These are phyloP conservation scores for Perodicticus potto DNA, from an alignment of 2,797 vertebrate species.

Conservation along the genomic window DNA sequence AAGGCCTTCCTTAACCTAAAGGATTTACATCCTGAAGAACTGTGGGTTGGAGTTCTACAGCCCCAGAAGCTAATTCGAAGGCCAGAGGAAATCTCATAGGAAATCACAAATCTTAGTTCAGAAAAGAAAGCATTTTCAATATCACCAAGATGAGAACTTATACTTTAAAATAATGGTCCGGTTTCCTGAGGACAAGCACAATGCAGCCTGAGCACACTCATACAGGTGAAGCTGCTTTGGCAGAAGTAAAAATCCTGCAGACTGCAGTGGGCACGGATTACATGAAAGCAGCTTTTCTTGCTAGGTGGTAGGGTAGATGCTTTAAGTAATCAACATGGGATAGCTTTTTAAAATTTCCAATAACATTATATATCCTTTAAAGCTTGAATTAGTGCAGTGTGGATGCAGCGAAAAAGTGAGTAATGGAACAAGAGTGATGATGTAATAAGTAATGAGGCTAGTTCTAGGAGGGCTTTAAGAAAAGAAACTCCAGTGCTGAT, in stretches of 20 bases:
- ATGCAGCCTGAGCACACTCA: background rate
- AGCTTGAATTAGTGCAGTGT: background rate
- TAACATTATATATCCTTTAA: background rate
- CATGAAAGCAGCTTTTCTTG: background rate
- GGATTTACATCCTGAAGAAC: background rate
- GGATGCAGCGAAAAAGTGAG: background rate
- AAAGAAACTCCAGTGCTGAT: background rate
- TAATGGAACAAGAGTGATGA: background rate
- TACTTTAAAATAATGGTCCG: background rate
- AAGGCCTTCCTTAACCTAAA: conserved; percentile 12
- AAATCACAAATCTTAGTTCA: background rate
- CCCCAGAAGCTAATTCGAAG: background rate
- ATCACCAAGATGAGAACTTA: background rate
- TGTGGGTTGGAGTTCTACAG: background rate
- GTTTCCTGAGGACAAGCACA: background rate
- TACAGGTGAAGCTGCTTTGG: background rate
- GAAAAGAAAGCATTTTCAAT: background rate
- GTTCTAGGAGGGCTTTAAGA: rapidly evolving
- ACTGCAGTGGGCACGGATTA: background rate
- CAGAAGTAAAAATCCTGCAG: too few relatives aligned
- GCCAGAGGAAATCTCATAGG: conserved; percentile 15
- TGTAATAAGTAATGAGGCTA: rapidly evolving
- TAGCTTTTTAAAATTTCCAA: conserved; percentile 9
- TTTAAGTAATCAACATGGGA: background rate
- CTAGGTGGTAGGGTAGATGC: background rate